Percentiles rank a stretch among this genome's conserved stretches.
These are phyloP conservation scores for Drosophila paramelanica DNA, from an alignment of 2,888 invertebrate genomes.

Conservation along the genomic window DNA sequence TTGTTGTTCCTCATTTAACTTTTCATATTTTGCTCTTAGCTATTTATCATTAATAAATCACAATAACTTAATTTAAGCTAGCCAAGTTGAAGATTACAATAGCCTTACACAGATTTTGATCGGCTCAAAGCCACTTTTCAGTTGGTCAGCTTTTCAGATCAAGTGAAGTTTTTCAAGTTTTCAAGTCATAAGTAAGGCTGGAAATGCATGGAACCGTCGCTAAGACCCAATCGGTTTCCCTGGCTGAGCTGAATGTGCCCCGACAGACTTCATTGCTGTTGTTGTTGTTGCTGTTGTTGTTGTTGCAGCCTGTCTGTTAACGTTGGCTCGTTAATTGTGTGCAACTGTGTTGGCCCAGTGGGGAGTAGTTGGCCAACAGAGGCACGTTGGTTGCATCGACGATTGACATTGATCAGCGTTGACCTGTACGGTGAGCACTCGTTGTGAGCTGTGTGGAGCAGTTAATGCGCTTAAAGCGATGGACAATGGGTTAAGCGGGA, in stretches of 20 bases:
- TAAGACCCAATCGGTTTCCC: neutral
- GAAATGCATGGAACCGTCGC: neutral
- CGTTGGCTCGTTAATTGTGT: slow-evolving; percentile 51
- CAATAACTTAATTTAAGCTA: neutral
- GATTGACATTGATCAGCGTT: slow-evolving; percentile 69
- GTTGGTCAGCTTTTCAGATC: neutral
- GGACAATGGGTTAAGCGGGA: slow-evolving; percentile 24
- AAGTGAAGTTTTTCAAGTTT: neutral
- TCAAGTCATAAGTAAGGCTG: neutral
- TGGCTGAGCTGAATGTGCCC: neutral
- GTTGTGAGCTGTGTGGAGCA: slow-evolving; percentile 22
- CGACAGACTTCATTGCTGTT: slow-evolving; percentile 1
- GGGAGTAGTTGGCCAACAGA: neutral
- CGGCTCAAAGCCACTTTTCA: neutral
- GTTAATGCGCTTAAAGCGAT: slow-evolving; percentile 66
- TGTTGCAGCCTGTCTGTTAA: slow-evolving; percentile 28
- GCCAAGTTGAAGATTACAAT: neutral
- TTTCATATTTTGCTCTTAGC: too few species aligned
- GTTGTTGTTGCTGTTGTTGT: slow-evolving; percentile 10
- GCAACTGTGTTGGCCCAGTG: slow-evolving; percentile 33
- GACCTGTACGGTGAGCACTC: slow-evolving; percentile 47
- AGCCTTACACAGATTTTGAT: neutral
- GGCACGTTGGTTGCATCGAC: slow-evolving; percentile 13
- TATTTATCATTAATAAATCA: neutral
- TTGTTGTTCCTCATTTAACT: too few species aligned